Conservation (phyloP, 2,797 vertebrate species). For the Dendrocincla fuliginosa region DNA sequence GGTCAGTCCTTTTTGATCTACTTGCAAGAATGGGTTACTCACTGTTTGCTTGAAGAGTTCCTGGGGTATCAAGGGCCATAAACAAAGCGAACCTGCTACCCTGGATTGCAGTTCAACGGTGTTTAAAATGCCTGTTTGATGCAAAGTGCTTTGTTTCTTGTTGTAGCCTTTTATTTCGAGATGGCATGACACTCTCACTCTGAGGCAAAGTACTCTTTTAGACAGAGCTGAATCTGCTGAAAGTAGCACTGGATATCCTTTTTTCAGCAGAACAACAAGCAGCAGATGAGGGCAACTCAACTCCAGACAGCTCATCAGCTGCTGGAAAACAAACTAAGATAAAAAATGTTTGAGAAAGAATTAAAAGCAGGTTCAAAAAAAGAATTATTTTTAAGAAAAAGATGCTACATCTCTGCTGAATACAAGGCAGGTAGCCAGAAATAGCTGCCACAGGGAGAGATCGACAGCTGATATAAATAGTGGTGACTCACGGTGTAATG, state of each 20-base stretch:
- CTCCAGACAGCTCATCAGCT: not conserved
- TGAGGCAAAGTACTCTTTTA: not conserved
- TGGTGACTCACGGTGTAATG: constrained; percentile 20
- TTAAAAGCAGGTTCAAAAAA: not conserved
- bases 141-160: not conserved
- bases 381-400: not conserved
- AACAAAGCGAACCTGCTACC: not conserved
- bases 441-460: constrained; percentile 33
- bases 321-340: not conserved
- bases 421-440: constrained; percentile 34
- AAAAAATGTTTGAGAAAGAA: not conserved
- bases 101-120: not conserved
- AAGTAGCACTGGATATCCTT: not conserved
- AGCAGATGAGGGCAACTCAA: not conserved
- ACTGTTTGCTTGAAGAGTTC: not conserved
- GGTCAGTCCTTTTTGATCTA: not conserved
- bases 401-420: not conserved
- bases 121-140: constrained; percentile 19
- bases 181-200: not conserved
- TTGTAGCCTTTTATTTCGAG: constrained; percentile 19
- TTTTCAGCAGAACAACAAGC: not conserved
- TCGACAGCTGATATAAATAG: constrained; percentile 42
- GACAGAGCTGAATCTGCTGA: constrained; percentile 7
- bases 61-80: not conserved
- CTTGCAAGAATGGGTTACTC: not conserved